phyloP scores from a whole-genome alignment of 2,888 invertebrate species.

The Microdon myrmicae region DNA sequence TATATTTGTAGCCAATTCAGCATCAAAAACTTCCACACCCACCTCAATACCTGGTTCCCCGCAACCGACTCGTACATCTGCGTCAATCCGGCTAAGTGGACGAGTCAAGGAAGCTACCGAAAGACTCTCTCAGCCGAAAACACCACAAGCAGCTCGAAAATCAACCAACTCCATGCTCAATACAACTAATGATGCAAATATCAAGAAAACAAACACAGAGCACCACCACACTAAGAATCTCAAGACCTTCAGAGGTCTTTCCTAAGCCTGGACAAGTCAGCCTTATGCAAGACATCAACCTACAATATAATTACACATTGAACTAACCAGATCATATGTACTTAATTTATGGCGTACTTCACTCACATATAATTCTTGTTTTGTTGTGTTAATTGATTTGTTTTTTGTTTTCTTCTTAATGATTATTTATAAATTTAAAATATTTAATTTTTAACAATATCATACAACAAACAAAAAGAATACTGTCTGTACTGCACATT shows the following conservation, averaged over 20 bases:
- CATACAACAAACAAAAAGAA: conserved; percentile 17
- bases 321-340: no score
- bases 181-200: conserved; percentile 33
- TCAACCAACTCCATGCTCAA: conserved; percentile 30
- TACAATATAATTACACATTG: neutral
- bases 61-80: conserved; percentile 56
- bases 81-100: conserved; percentile 67
- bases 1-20: conserved; percentile 44
- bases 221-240: conserved; percentile 44
- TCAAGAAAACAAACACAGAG: conserved; percentile 37
- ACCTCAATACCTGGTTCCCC: conserved; percentile 66
- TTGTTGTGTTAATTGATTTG: conserved; percentile 20
- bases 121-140: conserved; percentile 64
- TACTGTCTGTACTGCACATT: conserved; percentile 12
- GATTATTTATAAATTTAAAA: conserved; percentile 44
- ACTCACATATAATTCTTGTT: conserved; percentile 3
- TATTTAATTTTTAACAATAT: conserved; percentile 37
- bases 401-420: conserved; percentile 25
- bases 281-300: neutral
- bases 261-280: conserved; percentile 16
- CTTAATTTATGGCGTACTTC: conserved; percentile 36
- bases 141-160: conserved; percentile 43
- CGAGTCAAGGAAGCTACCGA: conserved; percentile 67
- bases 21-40: conserved; percentile 55
- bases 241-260: conserved; percentile 44